Evolutionary conservation across 2,888 invertebrate species (phyloP).

Genomic region (Caenorhabditis sp.): DNA sequence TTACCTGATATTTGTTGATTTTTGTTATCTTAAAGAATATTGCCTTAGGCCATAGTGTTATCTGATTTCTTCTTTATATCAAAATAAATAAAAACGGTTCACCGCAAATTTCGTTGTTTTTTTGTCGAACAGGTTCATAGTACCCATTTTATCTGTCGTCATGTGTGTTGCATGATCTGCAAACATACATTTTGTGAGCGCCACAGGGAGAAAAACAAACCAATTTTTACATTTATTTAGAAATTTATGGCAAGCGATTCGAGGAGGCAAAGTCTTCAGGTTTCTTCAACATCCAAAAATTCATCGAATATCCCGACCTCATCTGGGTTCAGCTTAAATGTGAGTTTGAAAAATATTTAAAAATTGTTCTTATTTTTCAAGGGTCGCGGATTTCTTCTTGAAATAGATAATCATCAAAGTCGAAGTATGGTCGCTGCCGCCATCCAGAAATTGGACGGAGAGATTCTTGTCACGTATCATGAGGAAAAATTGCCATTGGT

Average conservation of each 20-base stretch:
- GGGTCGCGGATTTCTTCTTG: slow-evolving; percentile 21
- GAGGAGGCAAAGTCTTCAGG: background rate
- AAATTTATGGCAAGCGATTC: slow-evolving; percentile 12
- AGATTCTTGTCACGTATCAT: slow-evolving; percentile 15
- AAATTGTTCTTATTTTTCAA: background rate
- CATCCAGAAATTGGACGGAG: slow-evolving; percentile 8
- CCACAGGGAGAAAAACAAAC: no score
- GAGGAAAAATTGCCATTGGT: slow-evolving; percentile 10
- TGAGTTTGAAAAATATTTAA: background rate
- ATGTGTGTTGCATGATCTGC: no score
- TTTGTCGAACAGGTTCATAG: background rate
- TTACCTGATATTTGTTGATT: no score
- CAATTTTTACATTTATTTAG: no score
- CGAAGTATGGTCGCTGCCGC: slow-evolving; percentile 6
- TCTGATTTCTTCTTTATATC: slow-evolving; percentile 3
- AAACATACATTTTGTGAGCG: no score
- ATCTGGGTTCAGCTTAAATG: background rate
- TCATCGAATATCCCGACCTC: background rate
- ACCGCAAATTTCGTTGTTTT: background rate
- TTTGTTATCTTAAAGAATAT: no score
- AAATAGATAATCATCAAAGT: slow-evolving; percentile 18
- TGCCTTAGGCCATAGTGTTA: no score
- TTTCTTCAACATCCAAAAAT: background rate
- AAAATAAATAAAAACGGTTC: slow-evolving; percentile 11
- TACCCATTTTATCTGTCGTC: no score